Conservation (phyloP, 2,888 invertebrate genomes). For the Erebia ligea region DNA sequence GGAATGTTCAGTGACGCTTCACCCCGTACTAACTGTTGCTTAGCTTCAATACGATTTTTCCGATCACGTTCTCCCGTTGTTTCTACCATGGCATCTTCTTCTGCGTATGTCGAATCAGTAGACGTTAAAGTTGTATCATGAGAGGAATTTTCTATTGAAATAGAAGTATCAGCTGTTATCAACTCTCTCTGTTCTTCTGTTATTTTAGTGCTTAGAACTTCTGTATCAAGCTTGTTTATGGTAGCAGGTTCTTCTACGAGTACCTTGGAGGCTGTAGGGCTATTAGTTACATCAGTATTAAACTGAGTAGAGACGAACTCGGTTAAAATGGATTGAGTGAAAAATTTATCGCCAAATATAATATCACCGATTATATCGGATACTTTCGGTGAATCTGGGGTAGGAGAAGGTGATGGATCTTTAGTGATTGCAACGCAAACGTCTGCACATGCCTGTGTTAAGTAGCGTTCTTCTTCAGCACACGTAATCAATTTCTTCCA, state of each 20-base stretch:
- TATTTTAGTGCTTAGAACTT: conserved; percentile 24
- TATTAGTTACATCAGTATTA: conserved; percentile 2
- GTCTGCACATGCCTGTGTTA: conserved; percentile 53
- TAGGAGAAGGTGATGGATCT: conserved; percentile 47
- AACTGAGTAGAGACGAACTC: not conserved
- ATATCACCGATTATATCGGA: not conserved
- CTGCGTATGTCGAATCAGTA: conserved; percentile 23
- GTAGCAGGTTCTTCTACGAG: not conserved
- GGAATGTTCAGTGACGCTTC: conserved; percentile 26
- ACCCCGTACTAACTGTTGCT: conserved; percentile 37
- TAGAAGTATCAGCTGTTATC: conserved; percentile 27
- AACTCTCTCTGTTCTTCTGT: conserved; percentile 15
- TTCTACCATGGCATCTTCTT: conserved; percentile 24
- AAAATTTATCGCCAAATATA: conserved; percentile 6
- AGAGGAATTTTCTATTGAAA: conserved; percentile 8
- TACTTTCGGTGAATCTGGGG: not conserved
- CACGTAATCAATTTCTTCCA: conserved; percentile 68
- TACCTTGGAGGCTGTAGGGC: conserved; percentile 13
- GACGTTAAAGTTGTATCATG: conserved; percentile 16
- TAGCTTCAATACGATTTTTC: conserved; percentile 40
- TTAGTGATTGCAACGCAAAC: conserved; percentile 61
- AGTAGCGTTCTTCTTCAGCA: conserved; percentile 60
- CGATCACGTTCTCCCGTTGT: conserved; percentile 26
- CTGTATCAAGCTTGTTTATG: conserved; percentile 22
- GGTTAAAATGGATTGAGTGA: not conserved